These are phyloP conservation scores for Norana najaformis DNA, from an alignment of 2,888 invertebrate species.

Conservation along the genomic window DNA sequence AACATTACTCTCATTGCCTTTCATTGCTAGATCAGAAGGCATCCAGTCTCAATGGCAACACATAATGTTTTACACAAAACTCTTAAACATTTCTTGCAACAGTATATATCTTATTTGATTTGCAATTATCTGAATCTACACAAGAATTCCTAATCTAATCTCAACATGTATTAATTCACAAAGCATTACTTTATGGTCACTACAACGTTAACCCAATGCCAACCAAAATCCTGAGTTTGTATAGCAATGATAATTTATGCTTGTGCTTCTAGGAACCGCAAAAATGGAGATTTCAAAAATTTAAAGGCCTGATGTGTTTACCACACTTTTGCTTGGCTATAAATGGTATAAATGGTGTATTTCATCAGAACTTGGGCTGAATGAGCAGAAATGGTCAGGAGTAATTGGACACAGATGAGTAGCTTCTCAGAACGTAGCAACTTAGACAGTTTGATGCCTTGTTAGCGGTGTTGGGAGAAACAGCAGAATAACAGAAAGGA, in stretches of 20 bases:
- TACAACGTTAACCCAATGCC: neutral
- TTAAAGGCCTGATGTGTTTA: neutral
- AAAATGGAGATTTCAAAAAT: neutral
- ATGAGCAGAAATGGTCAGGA: neutral
- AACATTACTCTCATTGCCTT: neutral
- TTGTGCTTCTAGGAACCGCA: neutral
- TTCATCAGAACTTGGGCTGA: neutral
- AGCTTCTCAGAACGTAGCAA: neutral
- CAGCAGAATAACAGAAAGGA: neutral
- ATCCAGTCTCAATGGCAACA: neutral
- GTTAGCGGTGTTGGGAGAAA: neutral
- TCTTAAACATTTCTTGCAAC: neutral
- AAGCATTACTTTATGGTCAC: neutral
- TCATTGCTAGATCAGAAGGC: neutral
- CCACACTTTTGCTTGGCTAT: neutral
- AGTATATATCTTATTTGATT: neutral
- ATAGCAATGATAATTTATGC: neutral
- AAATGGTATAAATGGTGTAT: neutral
- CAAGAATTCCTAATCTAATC: neutral
- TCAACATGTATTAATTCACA: neutral
- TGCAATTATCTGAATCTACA: neutral
- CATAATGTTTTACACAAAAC: neutral
- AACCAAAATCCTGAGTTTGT: neutral
- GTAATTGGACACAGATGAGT: neutral
- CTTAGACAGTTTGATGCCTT: neutral